Percentiles rank a stretch among this genome's conserved stretches.
Conservation (phyloP, 2,797 vertebrate species). For the Danio albolineatus region DNA sequence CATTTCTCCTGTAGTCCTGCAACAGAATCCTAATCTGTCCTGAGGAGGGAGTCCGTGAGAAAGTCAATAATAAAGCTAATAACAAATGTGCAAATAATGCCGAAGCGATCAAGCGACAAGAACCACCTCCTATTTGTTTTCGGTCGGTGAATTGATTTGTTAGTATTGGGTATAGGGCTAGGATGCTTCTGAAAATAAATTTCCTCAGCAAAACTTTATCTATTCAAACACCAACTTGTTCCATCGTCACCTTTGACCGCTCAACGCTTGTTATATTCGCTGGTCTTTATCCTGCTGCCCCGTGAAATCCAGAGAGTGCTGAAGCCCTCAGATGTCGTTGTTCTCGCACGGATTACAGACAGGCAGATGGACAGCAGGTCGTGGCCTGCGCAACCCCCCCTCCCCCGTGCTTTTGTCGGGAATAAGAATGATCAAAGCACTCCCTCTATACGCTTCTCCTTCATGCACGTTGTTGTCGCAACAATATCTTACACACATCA, state of each 20-base stretch:
- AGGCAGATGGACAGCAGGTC: conserved; percentile 60
- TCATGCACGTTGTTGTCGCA: conserved; percentile 1
- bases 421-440: conserved; percentile 27
- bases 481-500: conserved; percentile 8
- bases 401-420: conserved; percentile 34
- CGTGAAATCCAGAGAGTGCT: conserved; percentile 51
- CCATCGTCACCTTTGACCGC: conserved; percentile 73
- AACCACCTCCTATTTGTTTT: neutral
- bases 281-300: conserved; percentile 72
- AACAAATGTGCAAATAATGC: neutral
- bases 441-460: conserved; percentile 2
- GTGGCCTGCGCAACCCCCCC: conserved; percentile 40
- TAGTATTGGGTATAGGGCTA: neutral
- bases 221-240: neutral
- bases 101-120: neutral
- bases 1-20: neutral
- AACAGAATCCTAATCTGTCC: conserved; percentile 51
- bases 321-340: conserved; percentile 67
- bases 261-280: conserved; percentile 65
- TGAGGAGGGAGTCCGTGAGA: conserved; percentile 49
- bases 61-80: neutral
- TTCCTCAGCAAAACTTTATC: neutral
- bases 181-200: neutral
- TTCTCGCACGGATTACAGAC: conserved; percentile 58
- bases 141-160: neutral